Evolutionary conservation across 2,113 vertebrate genomes (phyloP), one percentile per base, ranked within the genome.

Genomic region (Eptatretus burgeri): DNA sequence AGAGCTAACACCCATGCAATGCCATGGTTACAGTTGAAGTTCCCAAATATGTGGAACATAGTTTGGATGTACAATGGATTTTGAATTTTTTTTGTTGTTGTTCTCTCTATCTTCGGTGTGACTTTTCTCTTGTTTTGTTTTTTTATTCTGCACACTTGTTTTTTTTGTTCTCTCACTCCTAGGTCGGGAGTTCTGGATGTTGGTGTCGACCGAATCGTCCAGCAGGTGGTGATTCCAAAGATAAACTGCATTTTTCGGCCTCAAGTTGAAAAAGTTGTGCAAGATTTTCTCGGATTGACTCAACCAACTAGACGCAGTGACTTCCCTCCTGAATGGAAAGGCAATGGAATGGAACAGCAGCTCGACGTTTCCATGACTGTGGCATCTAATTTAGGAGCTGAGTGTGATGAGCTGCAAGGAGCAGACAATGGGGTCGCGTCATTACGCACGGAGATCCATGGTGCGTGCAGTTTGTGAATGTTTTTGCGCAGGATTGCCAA

Each of bases 141-240:
- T 16, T 63, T 63, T n/a, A 63, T 63, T 13, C 16, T 14, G 51
- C 49, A 64, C 19, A n/a, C n/a, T n/a, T n/a, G n/a, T n/a, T 66
- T 62, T 13, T 3, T 70, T 66, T 14, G 52, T 20, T 67, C 50
- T 69, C 62, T 67, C 11, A 68, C n/a, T 74, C 76, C 64, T 71
- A 98, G 93, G 70, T 98, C 93, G 64, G 89, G 89, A 69, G 91
- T 98, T 86, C 72, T 98, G 74, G 87, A 88, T 20, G 9, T 12
- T 69, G 89, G 93, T 63, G 93, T 98, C 66, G 93, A 98, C 73
- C 76, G 93, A 70, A 98, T 98, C 51, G 89, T 98, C 70, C 85
- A 89, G 70, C 93, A 98, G 75, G 88, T 94, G 69, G 93, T 98
- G 66, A 89, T 95, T 72, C 89, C 91, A 70, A 98, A 98, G 76